Percentiles rank a stretch among this genome's conserved stretches.
Evolutionary conservation across 2,888 invertebrate genomes (phyloP).

Genomic region (Monopis laevigella): DNA sequence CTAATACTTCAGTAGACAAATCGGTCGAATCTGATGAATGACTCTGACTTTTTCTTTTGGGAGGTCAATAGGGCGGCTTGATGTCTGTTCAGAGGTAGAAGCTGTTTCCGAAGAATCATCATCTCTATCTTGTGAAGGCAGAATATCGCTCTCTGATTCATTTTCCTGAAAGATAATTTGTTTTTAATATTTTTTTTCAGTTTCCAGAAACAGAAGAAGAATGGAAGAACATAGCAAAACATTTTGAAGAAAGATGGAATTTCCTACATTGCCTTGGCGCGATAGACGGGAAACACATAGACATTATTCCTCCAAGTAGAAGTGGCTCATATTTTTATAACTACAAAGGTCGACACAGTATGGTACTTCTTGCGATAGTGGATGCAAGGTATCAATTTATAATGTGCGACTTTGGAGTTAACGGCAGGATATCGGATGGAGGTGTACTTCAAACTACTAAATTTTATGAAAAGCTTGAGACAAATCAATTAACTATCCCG

Average conservation of each 20-base stretch:
- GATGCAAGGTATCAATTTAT: slow-evolving; percentile 21
- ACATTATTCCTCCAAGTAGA: slow-evolving; percentile 18
- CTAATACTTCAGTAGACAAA: no score
- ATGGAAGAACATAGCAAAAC: slow-evolving; percentile 19
- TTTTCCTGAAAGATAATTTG: no score
- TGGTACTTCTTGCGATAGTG: slow-evolving; percentile 23
- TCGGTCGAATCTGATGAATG: no score
- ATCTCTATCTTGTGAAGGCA: no score
- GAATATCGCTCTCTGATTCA: no score
- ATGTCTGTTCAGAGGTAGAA: no score
- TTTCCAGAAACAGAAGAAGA: slow-evolving; percentile 17
- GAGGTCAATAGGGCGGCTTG: no score
- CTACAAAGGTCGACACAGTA: slow-evolving; percentile 23
- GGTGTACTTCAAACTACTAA: slow-evolving; percentile 16
- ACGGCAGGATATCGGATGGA: slow-evolving; percentile 20
- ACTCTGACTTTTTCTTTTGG: no score
- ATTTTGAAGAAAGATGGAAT: slow-evolving; percentile 20
- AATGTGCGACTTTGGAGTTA: slow-evolving; percentile 20
- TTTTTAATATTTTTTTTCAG: slow-evolving; percentile 19
- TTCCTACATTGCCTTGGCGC: slow-evolving; percentile 23
- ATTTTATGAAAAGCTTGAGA: slow-evolving; percentile 15
- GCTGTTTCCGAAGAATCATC: no score
- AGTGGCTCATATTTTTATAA: slow-evolving; percentile 22
- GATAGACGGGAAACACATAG: slow-evolving; percentile 25
- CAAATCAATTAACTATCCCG: slow-evolving; percentile 14